Base-by-base conservation (phyloP, 2,797 vertebrate genomes). In the Danio albolineatus region DNA sequence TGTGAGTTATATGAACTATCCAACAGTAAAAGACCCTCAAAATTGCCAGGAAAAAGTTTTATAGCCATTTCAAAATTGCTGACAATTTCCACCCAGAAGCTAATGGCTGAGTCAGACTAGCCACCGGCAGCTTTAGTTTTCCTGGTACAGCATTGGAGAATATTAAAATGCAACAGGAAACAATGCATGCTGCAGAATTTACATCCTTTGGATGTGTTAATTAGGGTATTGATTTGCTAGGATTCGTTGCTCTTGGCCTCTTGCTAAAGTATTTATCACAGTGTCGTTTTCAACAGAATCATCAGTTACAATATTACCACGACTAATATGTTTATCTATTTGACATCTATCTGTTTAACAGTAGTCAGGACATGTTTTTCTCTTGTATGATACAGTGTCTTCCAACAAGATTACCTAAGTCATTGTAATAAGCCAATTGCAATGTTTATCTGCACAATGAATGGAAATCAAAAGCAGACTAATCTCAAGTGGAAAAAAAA, bases 71-170 rank as follows among this genome's bases (percentile, higher is more conserved):
- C 4, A 36, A 61, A 51, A 61, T 70, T 51, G 17, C 56, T 70
- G 36, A 70, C 44, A 38, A 56, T 71, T 78, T 71, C 46, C 69
- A 56, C 1, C 14, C 67, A 54, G 66, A 60, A 53, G 14, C 64
- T 16, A 19, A 17, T 21, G 44, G 44, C 19, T 62, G 49, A 77
- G 19, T 36, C n/a, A 61, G 21, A 76, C 17, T 53, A 19, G 21
- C 41, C 17, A 39, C 10, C 7, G 44, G 9, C 43, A 53, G 17
- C 17, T n/a, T 69, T 17, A 72, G 21, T 64, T 72, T 43, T 61
- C 38, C 51, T 53, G 43, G 39, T 56, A 46, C 5, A 17, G 43
- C 43, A 49, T 67, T 49, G 6, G 77, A 13, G 16, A 66, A 17
- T 38, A 38, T 67, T 69, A 69, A 69, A 57, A n/a, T 6, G 12